Evolutionary conservation across 1,140 invertebrate species (phyloP).

Genomic region (Phocides pigmalion): DNA sequence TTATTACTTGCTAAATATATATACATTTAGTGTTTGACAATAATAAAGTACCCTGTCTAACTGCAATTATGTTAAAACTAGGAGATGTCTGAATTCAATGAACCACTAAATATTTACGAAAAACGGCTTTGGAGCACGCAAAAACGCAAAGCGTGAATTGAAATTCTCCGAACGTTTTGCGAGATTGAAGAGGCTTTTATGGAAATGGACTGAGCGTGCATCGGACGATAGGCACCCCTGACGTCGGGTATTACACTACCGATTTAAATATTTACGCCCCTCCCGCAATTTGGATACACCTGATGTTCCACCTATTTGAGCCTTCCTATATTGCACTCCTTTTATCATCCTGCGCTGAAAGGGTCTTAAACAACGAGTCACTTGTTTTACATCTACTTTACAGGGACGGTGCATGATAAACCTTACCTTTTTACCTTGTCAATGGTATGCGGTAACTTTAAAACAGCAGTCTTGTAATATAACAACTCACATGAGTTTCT

Average conservation of each 20-base stretch:
- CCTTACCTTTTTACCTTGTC: neutral
- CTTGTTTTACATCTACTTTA: conserved; percentile 14
- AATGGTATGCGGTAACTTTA: neutral
- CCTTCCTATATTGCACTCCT: conserved; percentile 30
- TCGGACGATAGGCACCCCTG: conserved; percentile 68
- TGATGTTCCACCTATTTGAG: conserved; percentile 64
- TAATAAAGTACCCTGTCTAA: no score
- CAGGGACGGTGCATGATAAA: neutral
- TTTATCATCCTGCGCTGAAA: conserved; percentile 20
- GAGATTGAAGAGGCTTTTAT: conserved; percentile 83
- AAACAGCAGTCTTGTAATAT: neutral
- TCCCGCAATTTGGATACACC: conserved; percentile 71
- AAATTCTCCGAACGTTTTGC: conserved; percentile 79
- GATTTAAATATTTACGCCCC: conserved; percentile 78
- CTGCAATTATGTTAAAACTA: no score
- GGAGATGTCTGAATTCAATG: no score
- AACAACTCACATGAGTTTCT: no score
- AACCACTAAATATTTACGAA: conserved; percentile 50
- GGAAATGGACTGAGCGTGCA: conserved; percentile 78
- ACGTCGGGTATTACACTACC: conserved; percentile 59
- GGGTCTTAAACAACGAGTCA: conserved; percentile 30
- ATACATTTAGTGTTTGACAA: no score
- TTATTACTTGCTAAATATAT: no score
- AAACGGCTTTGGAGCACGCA: conserved; percentile 46
- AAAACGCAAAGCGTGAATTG: conserved; percentile 76